phyloP scores from a whole-genome alignment of 2,797 vertebrate genomes.

The Neosilurus mollespiculum region DNA sequence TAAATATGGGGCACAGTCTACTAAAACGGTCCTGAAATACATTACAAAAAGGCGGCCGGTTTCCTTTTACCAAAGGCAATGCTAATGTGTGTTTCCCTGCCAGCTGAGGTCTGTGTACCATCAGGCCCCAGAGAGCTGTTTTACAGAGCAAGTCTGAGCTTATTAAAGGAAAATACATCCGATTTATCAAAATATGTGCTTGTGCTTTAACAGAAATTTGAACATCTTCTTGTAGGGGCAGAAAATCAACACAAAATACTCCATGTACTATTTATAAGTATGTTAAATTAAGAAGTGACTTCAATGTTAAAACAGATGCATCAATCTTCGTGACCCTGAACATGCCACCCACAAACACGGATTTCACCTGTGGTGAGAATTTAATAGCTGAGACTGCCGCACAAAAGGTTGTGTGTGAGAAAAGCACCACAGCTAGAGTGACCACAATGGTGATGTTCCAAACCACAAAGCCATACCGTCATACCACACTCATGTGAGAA shows the following conservation, averaged over 20 bases:
- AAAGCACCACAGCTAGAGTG: constrained; percentile 47
- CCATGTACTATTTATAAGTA: neutral
- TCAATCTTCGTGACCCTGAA: neutral
- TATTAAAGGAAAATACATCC: constrained; percentile 61
- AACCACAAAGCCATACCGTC: constrained; percentile 52
- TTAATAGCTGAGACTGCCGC: constrained; percentile 8
- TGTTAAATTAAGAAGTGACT: too few relatives aligned
- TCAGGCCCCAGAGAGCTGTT: constrained; percentile 66
- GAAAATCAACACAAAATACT: neutral
- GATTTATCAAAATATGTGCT: neutral
- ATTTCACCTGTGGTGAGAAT: constrained; percentile 35
- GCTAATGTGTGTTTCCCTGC: constrained; percentile 57
- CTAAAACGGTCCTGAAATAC: constrained; percentile 31
- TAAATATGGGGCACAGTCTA: constrained; percentile 25
- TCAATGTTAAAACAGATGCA: neutral
- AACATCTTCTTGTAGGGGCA: neutral
- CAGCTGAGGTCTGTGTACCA: constrained; percentile 66
- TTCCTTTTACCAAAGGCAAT: constrained; percentile 41
- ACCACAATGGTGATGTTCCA: constrained; percentile 64
- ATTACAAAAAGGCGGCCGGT: constrained; percentile 4
- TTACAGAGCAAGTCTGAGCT: constrained; percentile 66
- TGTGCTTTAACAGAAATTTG: neutral
- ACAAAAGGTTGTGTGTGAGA: constrained; percentile 27
- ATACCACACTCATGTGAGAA: constrained; percentile 64
- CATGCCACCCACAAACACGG: constrained; percentile 12